Evolutionary conservation across 2,797 vertebrate genomes (phyloP).

Genomic region (Benthosema pterotum): DNA sequence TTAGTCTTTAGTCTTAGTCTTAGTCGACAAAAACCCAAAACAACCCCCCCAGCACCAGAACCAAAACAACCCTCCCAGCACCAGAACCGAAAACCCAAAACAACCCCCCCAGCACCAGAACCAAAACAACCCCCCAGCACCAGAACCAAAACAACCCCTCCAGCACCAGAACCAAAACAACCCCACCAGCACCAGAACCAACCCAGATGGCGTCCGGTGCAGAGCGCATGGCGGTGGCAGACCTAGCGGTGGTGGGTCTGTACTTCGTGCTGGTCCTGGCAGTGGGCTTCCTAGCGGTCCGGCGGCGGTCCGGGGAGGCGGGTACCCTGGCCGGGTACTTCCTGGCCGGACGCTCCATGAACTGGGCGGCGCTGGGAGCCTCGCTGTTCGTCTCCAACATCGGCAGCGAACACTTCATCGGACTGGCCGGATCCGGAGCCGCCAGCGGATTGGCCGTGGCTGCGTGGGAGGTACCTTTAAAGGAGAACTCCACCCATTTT

Average conservation of each 20-base stretch:
- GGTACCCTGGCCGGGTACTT: slow-evolving; percentile 97
- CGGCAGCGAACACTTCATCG: slow-evolving; percentile 99
- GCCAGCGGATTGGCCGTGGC: slow-evolving; percentile 97
- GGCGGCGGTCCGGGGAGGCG: slow-evolving; percentile 88
- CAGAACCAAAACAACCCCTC: too few relatives aligned
- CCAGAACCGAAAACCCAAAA: too few relatives aligned
- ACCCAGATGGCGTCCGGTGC: slow-evolving; percentile 80
- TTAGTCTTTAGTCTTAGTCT: too few relatives aligned
- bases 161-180: too few relatives aligned
- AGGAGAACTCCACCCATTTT: too few relatives aligned
- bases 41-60: too few relatives aligned
- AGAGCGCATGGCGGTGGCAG: slow-evolving; percentile 90
- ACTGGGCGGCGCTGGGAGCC: slow-evolving; percentile 93
- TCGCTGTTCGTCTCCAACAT: slow-evolving; percentile 99
- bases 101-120: too few relatives aligned
- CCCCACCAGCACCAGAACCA: too few relatives aligned
- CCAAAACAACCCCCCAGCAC: too few relatives aligned
- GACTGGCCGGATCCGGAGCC: slow-evolving; percentile 97
- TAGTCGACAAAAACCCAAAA: too few relatives aligned
- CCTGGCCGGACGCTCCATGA: slow-evolving; percentile 97
- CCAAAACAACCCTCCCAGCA: too few relatives aligned
- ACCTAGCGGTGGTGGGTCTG: slow-evolving; percentile 93
- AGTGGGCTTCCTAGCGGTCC: slow-evolving; percentile 96
- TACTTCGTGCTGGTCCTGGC: slow-evolving; percentile 94
- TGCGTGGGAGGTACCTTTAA: slow-evolving; percentile 96